These are phyloP conservation scores for Cryptocheilus praepositus DNA, from an alignment of 2,888 invertebrate species.

Conservation along the genomic window DNA sequence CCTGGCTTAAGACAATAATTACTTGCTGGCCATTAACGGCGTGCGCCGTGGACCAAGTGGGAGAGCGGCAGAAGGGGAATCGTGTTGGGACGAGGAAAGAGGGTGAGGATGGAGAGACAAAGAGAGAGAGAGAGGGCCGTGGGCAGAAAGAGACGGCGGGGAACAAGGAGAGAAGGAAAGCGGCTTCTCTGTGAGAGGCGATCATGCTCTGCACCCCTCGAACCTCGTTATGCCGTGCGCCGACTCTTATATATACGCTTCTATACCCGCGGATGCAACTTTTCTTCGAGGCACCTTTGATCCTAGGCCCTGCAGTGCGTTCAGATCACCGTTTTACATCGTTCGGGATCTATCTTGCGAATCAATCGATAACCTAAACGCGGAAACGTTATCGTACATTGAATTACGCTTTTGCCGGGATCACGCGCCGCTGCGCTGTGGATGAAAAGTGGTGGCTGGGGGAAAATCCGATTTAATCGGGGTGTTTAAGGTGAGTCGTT, in stretches of 20 bases:
- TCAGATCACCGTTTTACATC: neutral
- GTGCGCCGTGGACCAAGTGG: conserved; percentile 51
- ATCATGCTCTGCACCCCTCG: conserved; percentile 28
- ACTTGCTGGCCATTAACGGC: conserved; percentile 65
- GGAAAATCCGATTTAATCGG: neutral
- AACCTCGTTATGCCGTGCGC: conserved; percentile 29
- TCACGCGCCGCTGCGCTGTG: neutral
- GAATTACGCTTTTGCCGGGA: too few species aligned
- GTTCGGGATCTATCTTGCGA: neutral
- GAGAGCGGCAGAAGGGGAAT: neutral
- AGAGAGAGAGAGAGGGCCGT: conserved; percentile 10
- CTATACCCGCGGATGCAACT: conserved; percentile 16
- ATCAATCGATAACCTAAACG: too few species aligned
- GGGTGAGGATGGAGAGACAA: conserved; percentile 29
- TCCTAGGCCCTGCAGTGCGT: conserved; percentile 10
- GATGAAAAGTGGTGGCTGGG: neutral
- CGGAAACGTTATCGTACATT: too few species aligned
- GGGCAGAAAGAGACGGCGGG: too few species aligned
- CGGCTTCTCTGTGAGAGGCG: conserved; percentile 16
- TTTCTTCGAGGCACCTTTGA: conserved; percentile 23
- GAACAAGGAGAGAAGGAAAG: conserved; percentile 9
- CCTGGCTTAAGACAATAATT: conserved; percentile 69
- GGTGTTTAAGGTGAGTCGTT: neutral
- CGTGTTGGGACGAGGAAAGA: conserved; percentile 1
- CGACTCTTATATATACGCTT: conserved; percentile 15